Percentiles rank a stretch among this genome's conserved stretches.
Evolutionary conservation across 2,888 invertebrate genomes (phyloP).

Genomic region (Dichetophora obliterata): DNA sequence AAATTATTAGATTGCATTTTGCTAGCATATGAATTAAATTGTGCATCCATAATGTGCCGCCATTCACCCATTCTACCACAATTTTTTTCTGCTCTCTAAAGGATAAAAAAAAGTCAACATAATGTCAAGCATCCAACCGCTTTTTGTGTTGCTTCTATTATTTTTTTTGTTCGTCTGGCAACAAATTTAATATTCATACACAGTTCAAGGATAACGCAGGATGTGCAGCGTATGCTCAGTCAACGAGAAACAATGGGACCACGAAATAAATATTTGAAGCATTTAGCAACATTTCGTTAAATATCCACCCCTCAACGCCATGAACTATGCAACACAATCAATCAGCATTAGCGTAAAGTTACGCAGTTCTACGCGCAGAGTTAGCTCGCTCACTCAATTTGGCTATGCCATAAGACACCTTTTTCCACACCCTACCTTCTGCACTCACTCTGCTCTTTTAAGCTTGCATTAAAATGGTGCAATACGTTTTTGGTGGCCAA

Average conservation of each 20-base stretch:
- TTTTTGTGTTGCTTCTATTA: too few relatives aligned
- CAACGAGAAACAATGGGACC: slow-evolving; percentile 66
- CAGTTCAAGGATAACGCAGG: slow-evolving; percentile 50
- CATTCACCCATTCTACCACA: slow-evolving; percentile 44
- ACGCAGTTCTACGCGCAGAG: not conserved
- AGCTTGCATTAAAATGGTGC: slow-evolving; percentile 18
- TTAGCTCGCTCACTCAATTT: not conserved
- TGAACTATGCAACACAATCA: slow-evolving; percentile 13
- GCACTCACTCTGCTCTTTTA: slow-evolving; percentile 42
- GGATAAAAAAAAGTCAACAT: slow-evolving; percentile 59
- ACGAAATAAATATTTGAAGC: slow-evolving; percentile 54
- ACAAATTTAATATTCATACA: slow-evolving; percentile 55
- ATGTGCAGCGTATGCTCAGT: slow-evolving; percentile 66
- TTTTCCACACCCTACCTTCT: slow-evolving; percentile 13
- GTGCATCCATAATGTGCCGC: slow-evolving; percentile 57
- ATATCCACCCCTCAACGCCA: not conserved
- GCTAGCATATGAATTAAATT: slow-evolving; percentile 59
- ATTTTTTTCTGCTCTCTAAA: not conserved
- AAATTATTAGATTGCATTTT: slow-evolving; percentile 39
- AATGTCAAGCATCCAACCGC: slow-evolving; percentile 65
- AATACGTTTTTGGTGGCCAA: slow-evolving; percentile 68
- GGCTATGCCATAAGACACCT: slow-evolving; percentile 34
- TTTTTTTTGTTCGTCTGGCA: not conserved
- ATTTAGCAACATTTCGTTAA: slow-evolving; percentile 29
- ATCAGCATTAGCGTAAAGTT: slow-evolving; percentile 48